A percentile compares a stretch with the other conserved stretches of the same genome.
These are phyloP conservation scores for Synodontis membranacea DNA, from an alignment of 2,113 vertebrate genomes.

Conservation along the genomic window DNA sequence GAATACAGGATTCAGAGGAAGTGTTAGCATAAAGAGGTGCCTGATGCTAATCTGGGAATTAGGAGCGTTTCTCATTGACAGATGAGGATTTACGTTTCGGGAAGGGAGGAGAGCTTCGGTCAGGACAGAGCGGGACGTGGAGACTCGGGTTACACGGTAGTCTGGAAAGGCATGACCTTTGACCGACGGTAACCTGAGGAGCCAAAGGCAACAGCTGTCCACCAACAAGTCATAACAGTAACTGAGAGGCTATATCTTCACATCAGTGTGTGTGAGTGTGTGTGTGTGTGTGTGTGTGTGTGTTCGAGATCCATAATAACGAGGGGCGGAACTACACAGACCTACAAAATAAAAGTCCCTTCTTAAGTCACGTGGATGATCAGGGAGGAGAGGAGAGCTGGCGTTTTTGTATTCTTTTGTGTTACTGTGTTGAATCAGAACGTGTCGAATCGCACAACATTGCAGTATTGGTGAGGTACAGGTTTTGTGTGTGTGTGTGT, in stretches of 20 bases:
- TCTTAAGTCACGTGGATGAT: too few species aligned
- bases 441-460: too few species aligned
- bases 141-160: constrained; percentile 54
- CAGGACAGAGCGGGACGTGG: constrained; percentile 27
- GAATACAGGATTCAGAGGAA: background rate
- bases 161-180: constrained; percentile 62
- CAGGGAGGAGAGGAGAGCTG: too few species aligned
- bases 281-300: background rate
- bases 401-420: too few species aligned
- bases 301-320: background rate
- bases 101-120: constrained; percentile 27
- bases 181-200: constrained; percentile 66
- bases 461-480: too few species aligned
- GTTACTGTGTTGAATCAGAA: too few species aligned
- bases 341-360: too few species aligned
- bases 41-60: constrained; percentile 41
- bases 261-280: background rate
- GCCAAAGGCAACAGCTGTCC: constrained; percentile 65
- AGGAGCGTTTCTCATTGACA: constrained; percentile 41
- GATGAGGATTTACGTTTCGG: constrained; percentile 16
- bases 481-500: background rate
- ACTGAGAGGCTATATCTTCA: constrained; percentile 55
- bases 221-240: constrained; percentile 63
- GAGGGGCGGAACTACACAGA: background rate
- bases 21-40: background rate